Base-by-base conservation (phyloP, 1,140 invertebrate species). In the Heliconius congener region DNA sequence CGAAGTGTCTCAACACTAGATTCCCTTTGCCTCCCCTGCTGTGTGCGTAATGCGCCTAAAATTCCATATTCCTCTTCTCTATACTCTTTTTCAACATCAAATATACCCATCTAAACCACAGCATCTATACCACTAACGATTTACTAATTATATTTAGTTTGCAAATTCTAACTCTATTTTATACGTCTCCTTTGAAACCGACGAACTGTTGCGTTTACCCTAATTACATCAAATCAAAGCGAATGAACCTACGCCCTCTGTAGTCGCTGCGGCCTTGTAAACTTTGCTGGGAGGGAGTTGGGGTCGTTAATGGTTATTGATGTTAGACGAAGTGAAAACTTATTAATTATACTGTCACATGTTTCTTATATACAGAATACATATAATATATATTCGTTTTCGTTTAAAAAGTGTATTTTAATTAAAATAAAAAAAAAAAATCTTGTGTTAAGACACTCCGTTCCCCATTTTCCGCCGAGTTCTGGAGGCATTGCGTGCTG, bases 121-220 rank as follows among this genome's bases (percentile, higher is more conserved):
- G 19, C 19, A n/a, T 57, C 60, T 66, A 5, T 66, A 66, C 27
- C 11, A 30, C 60, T 66, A 66, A 66, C n/a, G 60, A n/a, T 23
- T 23, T 18, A 57, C 6, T 66, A 30, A 66, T 66, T 66, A 66
- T 66, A 66, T 66, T 66, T 66, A 66, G 60, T 66, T 66, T 66
- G 27, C 60, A 66, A 66, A 66, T 66, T 66, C 57, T 66, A 60
- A 60, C 4, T 9, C 30, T 66, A 66, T 66, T 66, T 30, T 66
- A 66, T 30, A 66, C 23, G 3, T 66, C 60, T 27, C 76, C 77
- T 71, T 76, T 55, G 73, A 23, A 50, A 52, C 72, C 80, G 79
- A 82, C 81, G 83, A 82, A 71, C 30, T 79, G 78, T 81, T 74
- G 60, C 70, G 46, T 82, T 82, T 81, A 80, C 75, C 72, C 82